Conservation (phyloP, 2,888 invertebrate genomes). For the Pheosia gnoma region DNA sequence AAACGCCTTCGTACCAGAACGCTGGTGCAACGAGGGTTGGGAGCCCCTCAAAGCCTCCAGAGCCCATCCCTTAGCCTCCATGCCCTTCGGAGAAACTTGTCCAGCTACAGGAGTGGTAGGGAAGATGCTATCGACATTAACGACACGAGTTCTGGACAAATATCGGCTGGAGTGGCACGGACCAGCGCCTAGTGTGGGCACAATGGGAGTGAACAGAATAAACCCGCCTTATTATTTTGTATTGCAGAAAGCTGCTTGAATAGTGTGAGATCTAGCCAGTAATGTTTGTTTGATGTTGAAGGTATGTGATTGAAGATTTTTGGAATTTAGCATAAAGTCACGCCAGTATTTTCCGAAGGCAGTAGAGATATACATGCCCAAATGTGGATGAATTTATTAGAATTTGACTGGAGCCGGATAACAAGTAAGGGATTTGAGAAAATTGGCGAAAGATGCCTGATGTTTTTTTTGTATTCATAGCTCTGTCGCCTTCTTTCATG, state of each 20-base stretch:
- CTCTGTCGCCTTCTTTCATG: too few relatives aligned
- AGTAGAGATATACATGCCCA: too few relatives aligned
- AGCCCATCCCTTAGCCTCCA: constrained; percentile 65
- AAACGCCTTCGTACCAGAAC: constrained; percentile 71
- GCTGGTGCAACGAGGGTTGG: constrained; percentile 69
- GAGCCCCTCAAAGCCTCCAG: constrained; percentile 63
- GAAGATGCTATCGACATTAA: constrained; percentile 61
- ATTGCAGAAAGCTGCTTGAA: constrained; percentile 67
- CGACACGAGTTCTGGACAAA: constrained; percentile 61
- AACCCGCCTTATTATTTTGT: constrained; percentile 75
- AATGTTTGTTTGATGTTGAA: not conserved
- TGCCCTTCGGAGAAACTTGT: constrained; percentile 71
- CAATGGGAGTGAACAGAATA: constrained; percentile 67
- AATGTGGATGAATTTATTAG: too few relatives aligned
- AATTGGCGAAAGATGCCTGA: too few relatives aligned
- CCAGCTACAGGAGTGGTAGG: constrained; percentile 64
- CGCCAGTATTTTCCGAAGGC: too few relatives aligned
- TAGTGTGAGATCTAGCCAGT: constrained; percentile 11
- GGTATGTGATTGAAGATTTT: not conserved
- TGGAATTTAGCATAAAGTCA: too few relatives aligned
- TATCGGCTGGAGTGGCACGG: constrained; percentile 80
- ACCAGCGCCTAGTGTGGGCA: constrained; percentile 57
- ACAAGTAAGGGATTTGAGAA: too few relatives aligned
- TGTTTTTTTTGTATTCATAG: too few relatives aligned
- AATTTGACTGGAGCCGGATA: too few relatives aligned